Evolutionary conservation across 2,888 invertebrate species (phyloP).

Genomic region (Chrysolina oricalcia): DNA sequence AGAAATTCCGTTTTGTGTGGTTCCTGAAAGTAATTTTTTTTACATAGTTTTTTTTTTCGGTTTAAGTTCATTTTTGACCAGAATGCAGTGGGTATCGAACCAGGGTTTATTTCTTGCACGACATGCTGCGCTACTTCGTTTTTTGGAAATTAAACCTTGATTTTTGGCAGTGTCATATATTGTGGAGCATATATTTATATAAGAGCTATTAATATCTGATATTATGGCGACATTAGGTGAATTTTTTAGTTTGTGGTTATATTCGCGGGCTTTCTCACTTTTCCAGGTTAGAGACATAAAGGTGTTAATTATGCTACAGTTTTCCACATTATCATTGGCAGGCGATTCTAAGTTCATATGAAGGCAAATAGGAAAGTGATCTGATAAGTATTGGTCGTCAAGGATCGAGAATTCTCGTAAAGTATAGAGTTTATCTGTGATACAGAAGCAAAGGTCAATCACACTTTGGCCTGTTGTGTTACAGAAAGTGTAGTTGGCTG

Average conservation of each 20-base stretch:
- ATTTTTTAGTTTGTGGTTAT: constrained; percentile 10
- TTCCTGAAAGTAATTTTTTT: too few relatives aligned
- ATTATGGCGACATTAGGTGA: constrained; percentile 7
- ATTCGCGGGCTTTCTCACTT: constrained; percentile 6
- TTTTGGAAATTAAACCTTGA: too few relatives aligned
- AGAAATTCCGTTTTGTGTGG: too few relatives aligned
- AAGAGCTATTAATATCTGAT: constrained; percentile 2
- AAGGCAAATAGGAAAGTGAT: constrained; percentile 10
- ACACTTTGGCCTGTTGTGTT: constrained; percentile 21
- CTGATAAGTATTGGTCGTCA: constrained; percentile 15
- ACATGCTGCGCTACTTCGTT: too few relatives aligned
- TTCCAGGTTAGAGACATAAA: not conserved
- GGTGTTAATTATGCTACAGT: not conserved
- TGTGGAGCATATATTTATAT: too few relatives aligned
- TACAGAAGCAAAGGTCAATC: constrained; percentile 25
- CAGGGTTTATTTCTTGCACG: too few relatives aligned
- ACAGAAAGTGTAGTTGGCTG: constrained; percentile 21
- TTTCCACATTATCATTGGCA: not conserved
- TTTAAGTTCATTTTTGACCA: too few relatives aligned
- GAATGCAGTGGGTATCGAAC: too few relatives aligned
- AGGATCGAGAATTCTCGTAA: not conserved
- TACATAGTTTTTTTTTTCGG: too few relatives aligned
- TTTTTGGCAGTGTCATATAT: too few relatives aligned
- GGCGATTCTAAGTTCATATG: constrained; percentile 6
- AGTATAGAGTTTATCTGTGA: constrained; percentile 15